Conservation (phyloP, 2,113 vertebrate species). For the Crotalus tigris region DNA sequence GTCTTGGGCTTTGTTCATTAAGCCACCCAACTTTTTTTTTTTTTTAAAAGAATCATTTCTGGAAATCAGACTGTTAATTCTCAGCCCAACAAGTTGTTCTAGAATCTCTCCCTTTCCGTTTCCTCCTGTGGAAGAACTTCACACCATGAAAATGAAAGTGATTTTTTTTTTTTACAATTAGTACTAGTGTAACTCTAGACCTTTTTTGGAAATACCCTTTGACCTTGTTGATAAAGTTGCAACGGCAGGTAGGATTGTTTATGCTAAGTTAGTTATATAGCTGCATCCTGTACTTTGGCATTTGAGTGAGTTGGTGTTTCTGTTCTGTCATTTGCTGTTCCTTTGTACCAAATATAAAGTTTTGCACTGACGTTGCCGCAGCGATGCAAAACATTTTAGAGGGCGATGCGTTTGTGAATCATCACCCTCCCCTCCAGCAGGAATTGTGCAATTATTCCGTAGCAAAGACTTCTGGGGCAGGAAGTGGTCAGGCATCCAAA, state of each 20-base stretch:
- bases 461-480: not conserved
- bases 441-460: not conserved
- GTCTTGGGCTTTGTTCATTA: slow-evolving; percentile 73
- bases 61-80: slow-evolving; percentile 67
- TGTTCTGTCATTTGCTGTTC: not conserved
- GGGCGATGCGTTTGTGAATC: not conserved
- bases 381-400: not conserved
- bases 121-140: not conserved
- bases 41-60: slow-evolving; percentile 40
- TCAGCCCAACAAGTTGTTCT: slow-evolving; percentile 54
- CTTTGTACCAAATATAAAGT: not conserved
- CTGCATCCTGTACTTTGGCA: not conserved
- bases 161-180: slow-evolving; percentile 35
- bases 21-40: slow-evolving; percentile 56
- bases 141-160: slow-evolving; percentile 3
- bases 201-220: slow-evolving; percentile 19
- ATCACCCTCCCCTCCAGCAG: not conserved
- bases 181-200: slow-evolving; percentile 48
- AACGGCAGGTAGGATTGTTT: not conserved
- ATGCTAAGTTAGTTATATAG: not conserved
- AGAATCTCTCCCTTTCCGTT: slow-evolving; percentile 15
- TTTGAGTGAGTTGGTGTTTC: not conserved
- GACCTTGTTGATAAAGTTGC: not conserved
- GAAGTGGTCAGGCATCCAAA: not conserved
- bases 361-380: not conserved